A percentile compares a stretch with the other conserved stretches of the same genome.
phyloP scores from a whole-genome alignment of 2,888 invertebrate species.

The Thymelicus lineola region DNA sequence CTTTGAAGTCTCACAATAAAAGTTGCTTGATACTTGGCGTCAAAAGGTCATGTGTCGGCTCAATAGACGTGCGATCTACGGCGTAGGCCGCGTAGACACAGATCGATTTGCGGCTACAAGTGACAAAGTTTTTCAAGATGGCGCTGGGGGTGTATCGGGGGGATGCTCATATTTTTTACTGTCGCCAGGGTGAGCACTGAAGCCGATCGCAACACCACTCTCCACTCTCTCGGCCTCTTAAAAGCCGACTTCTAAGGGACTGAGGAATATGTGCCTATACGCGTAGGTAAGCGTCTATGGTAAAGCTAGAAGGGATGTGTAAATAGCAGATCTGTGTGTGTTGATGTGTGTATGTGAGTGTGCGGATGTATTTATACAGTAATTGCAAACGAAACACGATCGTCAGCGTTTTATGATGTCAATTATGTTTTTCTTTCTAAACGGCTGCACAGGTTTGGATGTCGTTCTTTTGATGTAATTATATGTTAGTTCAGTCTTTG shows the following conservation, averaged over 20 bases:
- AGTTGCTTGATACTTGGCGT: slow-evolving; percentile 1
- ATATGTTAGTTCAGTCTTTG: too few relatives aligned
- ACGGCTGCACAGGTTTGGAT: too few relatives aligned
- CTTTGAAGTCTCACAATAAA: not conserved
- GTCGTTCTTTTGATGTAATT: too few relatives aligned
- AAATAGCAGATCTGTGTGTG: slow-evolving; percentile 58
- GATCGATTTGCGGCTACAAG: slow-evolving; percentile 82
- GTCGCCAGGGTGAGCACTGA: slow-evolving; percentile 82
- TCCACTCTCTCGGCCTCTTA: slow-evolving; percentile 84
- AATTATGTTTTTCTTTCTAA: too few relatives aligned
- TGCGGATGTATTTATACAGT: slow-evolving; percentile 25
- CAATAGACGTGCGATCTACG: slow-evolving; percentile 52
- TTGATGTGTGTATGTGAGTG: slow-evolving; percentile 42
- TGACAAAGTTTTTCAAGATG: slow-evolving; percentile 84
- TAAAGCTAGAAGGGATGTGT: slow-evolving; percentile 39
- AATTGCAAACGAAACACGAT: not conserved
- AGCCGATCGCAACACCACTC: slow-evolving; percentile 83
- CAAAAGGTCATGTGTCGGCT: slow-evolving; percentile 17
- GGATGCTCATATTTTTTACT: slow-evolving; percentile 85
- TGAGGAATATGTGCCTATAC: slow-evolving; percentile 68
- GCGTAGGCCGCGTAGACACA: slow-evolving; percentile 72
- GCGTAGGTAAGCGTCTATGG: slow-evolving; percentile 68
- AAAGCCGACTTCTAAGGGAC: slow-evolving; percentile 73
- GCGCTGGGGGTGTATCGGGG: slow-evolving; percentile 65
- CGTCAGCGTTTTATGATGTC: too few relatives aligned